Evolutionary conservation across 2,797 vertebrate genomes (phyloP).

Genomic region (Oophaga sylvatica): DNA sequence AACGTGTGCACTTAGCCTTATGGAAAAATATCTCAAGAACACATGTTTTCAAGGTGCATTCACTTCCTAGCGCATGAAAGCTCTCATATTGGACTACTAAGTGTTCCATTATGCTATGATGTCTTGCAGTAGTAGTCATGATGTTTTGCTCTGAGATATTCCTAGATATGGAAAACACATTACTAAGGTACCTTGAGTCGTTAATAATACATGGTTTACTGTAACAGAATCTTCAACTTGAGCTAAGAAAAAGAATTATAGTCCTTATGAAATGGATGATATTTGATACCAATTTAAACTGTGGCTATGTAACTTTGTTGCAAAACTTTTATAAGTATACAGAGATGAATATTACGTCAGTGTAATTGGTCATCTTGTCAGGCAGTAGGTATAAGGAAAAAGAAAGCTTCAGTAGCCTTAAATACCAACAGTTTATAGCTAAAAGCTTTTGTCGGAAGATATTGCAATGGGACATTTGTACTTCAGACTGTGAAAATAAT

Average conservation of each 20-base stretch:
- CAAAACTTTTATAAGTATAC: slow-evolving; percentile 9
- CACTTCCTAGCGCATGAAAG: not conserved
- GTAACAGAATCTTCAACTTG: slow-evolving; percentile 45
- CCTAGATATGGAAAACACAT: slow-evolving; percentile 49
- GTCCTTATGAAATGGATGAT: slow-evolving; percentile 37
- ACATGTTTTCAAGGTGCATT: not conserved
- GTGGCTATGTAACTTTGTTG: slow-evolving; percentile 6
- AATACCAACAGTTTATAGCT: not conserved
- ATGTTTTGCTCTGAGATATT: slow-evolving; percentile 36
- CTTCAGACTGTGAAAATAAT: not conserved
- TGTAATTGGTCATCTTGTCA: not conserved
- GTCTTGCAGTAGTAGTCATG: slow-evolving; percentile 29
- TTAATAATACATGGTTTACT: slow-evolving; percentile 47
- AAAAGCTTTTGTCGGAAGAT: not conserved
- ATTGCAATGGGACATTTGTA: not conserved
- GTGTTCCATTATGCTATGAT: not conserved
- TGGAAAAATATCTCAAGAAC: slow-evolving; percentile 7
- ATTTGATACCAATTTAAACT: slow-evolving; percentile 26
- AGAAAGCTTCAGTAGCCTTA: not conserved
- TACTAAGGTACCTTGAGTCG: slow-evolving; percentile 13
- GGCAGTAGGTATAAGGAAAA: not conserved
- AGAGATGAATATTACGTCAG: not conserved
- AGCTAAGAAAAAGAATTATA: slow-evolving; percentile 55
- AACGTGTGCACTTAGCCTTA: too few species aligned
- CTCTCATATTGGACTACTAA: not conserved